Evolutionary conservation across 2,797 vertebrate species (phyloP).

Genomic region (Gobionotothen gibberifrons): DNA sequence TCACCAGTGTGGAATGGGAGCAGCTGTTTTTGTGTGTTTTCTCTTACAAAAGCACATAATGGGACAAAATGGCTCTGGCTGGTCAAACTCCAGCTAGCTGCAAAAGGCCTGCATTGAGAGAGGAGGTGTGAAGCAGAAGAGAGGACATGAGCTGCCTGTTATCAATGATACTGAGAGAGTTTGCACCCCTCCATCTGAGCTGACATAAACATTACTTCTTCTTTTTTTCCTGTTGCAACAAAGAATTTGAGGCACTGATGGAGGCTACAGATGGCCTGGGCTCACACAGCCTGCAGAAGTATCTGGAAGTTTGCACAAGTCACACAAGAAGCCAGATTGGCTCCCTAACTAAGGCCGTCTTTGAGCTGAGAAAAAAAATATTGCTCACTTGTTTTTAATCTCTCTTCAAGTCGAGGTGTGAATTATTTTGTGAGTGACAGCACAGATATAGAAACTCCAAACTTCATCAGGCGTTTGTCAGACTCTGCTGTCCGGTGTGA

Average conservation of each 20-base stretch:
- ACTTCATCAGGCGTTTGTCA: slow-evolving; percentile 70
- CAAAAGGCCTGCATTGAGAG: slow-evolving; percentile 51
- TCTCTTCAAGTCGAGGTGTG: slow-evolving; percentile 61
- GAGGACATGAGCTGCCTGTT: slow-evolving; percentile 37
- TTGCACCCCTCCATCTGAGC: slow-evolving; percentile 71
- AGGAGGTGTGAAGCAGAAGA: slow-evolving; percentile 48
- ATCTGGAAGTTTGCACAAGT: slow-evolving; percentile 75
- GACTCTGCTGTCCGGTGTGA: slow-evolving; percentile 60
- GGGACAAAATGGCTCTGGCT: slow-evolving; percentile 69
- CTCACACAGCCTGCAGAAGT: slow-evolving; percentile 70
- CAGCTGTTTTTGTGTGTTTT: slow-evolving; percentile 72
- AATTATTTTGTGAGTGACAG: slow-evolving; percentile 70
- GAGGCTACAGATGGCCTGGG: slow-evolving; percentile 74
- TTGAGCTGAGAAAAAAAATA: slow-evolving; percentile 11
- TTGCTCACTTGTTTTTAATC: slow-evolving; percentile 59
- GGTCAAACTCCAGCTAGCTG: slow-evolving; percentile 66
- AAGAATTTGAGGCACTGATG: slow-evolving; percentile 60
- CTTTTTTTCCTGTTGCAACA: slow-evolving; percentile 50
- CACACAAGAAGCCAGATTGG: slow-evolving; percentile 68
- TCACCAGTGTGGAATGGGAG: slow-evolving; percentile 77
- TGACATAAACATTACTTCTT: slow-evolving; percentile 65
- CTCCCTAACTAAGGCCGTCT: slow-evolving; percentile 52
- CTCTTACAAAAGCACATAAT: slow-evolving; percentile 70
- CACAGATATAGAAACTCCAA: slow-evolving; percentile 54
- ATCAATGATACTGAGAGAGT: slow-evolving; percentile 54